These are phyloP conservation scores for Troides helena DNA, from an alignment of 2,888 invertebrate genomes.

Conservation along the genomic window DNA sequence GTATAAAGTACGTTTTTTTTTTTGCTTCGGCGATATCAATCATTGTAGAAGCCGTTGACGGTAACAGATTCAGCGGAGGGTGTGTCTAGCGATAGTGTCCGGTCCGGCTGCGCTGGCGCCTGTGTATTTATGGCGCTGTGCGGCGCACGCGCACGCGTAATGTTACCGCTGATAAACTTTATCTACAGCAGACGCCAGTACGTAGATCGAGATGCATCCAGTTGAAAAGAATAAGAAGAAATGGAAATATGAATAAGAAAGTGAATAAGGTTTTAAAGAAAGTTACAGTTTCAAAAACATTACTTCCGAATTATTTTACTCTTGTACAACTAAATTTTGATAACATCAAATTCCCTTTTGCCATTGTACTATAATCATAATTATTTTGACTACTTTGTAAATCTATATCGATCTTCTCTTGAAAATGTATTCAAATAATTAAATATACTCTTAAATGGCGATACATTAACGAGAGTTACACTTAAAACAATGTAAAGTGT, in stretches of 20 bases:
- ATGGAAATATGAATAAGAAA: too few relatives aligned
- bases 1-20: background rate
- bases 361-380: too few relatives aligned
- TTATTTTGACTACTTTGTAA: too few relatives aligned
- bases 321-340: too few relatives aligned
- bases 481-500: constrained; percentile 11
- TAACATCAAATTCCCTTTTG: too few relatives aligned
- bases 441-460: too few relatives aligned
- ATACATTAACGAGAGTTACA: too few relatives aligned
- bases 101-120: constrained; percentile 43
- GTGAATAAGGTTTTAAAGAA: too few relatives aligned
- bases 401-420: too few relatives aligned
- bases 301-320: too few relatives aligned
- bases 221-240: background rate
- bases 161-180: constrained; percentile 50
- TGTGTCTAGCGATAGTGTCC: constrained; percentile 45
- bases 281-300: too few relatives aligned
- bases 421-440: too few relatives aligned
- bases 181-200: constrained; percentile 46
- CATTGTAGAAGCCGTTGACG: constrained; percentile 1
- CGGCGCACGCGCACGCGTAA: constrained; percentile 47
- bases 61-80: constrained; percentile 32
- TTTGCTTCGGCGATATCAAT: background rate
- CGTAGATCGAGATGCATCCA: constrained; percentile 30
- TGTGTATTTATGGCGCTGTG: constrained; percentile 49